Evolutionary conservation across 37 sponge, comb jelly and placozoan genomes (phyloP).

Genomic region (Corticium candelabrum): DNA sequence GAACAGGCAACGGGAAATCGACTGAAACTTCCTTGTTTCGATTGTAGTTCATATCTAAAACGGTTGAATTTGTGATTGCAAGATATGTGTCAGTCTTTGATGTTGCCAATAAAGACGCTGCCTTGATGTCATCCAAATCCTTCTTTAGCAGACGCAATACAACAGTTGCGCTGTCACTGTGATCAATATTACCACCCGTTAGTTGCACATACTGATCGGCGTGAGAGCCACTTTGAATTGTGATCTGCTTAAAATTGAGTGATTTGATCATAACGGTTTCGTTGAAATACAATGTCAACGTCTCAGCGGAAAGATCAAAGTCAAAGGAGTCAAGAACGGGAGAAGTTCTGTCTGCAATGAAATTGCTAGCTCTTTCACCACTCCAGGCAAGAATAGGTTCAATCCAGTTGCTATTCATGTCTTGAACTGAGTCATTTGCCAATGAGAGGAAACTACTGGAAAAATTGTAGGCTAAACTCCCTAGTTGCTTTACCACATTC

Average conservation of each 20-base stretch:
- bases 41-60: conserved; percentile 70
- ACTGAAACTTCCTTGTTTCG: conserved; percentile 44
- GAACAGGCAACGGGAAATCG: conserved; percentile 27
- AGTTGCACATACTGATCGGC: neutral
- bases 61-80: conserved; percentile 63
- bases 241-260: conserved; percentile 48
- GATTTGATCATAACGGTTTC: conserved; percentile 65
- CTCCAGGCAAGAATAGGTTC: too few relatives aligned
- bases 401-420: neutral
- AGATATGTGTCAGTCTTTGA: conserved; percentile 47
- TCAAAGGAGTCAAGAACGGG: conserved; percentile 50
- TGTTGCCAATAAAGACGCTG: conserved; percentile 36
- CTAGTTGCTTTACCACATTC: conserved; percentile 46
- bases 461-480: conserved; percentile 21
- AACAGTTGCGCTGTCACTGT: neutral
- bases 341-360: conserved; percentile 30
- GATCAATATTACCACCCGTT: neutral
- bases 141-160: neutral
- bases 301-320: conserved; percentile 45
- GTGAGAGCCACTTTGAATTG: conserved; percentile 30
- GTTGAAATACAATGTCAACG: conserved; percentile 58
- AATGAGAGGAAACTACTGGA: conserved; percentile 45
- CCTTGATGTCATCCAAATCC: conserved; percentile 57
- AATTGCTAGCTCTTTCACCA: neutral
- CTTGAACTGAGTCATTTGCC: neutral